Percentiles rank a stretch among this genome's conserved stretches.
Evolutionary conservation across 2,113 vertebrate genomes (phyloP).

Genomic region (Leucopsar rothschildi): DNA sequence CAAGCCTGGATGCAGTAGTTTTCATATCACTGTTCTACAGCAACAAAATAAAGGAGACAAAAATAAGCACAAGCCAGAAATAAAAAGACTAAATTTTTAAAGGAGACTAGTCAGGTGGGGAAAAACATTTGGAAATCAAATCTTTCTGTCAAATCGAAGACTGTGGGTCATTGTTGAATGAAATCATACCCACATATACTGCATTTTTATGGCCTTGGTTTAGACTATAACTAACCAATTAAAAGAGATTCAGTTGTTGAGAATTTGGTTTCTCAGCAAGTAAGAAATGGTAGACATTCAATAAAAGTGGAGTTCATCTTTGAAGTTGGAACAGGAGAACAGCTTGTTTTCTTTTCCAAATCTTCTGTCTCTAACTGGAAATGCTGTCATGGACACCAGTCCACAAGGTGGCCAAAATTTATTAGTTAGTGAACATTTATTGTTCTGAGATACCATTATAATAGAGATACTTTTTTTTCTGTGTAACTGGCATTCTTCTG

Average conservation of each 20-base stretch:
- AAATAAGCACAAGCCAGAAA: neutral
- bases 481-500: neutral
- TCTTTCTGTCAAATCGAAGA: neutral
- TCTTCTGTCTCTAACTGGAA: neutral
- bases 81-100: neutral
- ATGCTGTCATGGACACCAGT: neutral
- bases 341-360: neutral
- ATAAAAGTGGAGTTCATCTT: neutral
- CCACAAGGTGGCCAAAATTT: neutral
- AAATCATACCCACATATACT: neutral
- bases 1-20: neutral
- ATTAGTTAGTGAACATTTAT: neutral
- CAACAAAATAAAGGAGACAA: neutral
- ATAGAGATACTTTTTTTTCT: neutral
- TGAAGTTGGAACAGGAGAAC: neutral
- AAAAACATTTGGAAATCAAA: neutral
- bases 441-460: neutral
- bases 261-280: neutral
- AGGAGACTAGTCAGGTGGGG: neutral
- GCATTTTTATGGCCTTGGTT: neutral
- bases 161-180: neutral
- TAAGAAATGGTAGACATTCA: neutral
- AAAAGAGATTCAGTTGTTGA: neutral
- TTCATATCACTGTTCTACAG: neutral
- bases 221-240: neutral